Conservation (phyloP, 2,888 invertebrate genomes). For the Loripinus fragilis region DNA sequence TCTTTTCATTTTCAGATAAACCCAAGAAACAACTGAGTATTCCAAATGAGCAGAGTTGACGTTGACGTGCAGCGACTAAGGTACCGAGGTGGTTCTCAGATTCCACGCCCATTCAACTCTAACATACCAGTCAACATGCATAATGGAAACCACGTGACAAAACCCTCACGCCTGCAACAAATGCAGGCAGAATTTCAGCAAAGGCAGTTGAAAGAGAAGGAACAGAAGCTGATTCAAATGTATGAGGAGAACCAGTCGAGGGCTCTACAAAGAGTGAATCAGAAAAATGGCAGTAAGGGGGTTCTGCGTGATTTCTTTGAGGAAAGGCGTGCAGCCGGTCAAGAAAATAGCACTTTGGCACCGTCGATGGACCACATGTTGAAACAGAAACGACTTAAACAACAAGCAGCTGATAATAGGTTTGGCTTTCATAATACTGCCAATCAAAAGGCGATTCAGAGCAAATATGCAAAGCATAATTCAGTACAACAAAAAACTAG, state of each 20-base stretch:
- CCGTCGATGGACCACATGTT: slow-evolving; percentile 71
- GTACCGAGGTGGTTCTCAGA: slow-evolving; percentile 40
- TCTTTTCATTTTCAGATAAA: neutral
- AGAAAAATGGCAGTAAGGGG: slow-evolving; percentile 38
- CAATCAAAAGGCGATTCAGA: slow-evolving; percentile 4
- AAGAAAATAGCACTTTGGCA: slow-evolving; percentile 33
- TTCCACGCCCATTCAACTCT: slow-evolving; percentile 37
- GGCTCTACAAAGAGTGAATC: slow-evolving; percentile 62
- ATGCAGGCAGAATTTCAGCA: slow-evolving; percentile 75
- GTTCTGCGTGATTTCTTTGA: slow-evolving; percentile 67
- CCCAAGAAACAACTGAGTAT: neutral
- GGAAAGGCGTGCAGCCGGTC: slow-evolving; percentile 62
- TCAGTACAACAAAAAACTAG: slow-evolving; percentile 41
- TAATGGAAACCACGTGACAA: slow-evolving; percentile 28
- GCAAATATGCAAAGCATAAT: neutral
- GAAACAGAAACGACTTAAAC: slow-evolving; percentile 52
- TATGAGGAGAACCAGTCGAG: slow-evolving; percentile 72
- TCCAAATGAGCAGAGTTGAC: slow-evolving; percentile 34
- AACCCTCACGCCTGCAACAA: slow-evolving; percentile 71
- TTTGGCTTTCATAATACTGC: neutral
- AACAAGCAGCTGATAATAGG: neutral
- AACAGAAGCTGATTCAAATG: slow-evolving; percentile 73
- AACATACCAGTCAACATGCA: slow-evolving; percentile 5
- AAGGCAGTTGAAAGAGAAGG: slow-evolving; percentile 74
- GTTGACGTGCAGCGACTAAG: slow-evolving; percentile 20